These are phyloP conservation scores for Dermatemys mawii DNA, from an alignment of 2,113 vertebrate genomes.

Conservation along the genomic window DNA sequence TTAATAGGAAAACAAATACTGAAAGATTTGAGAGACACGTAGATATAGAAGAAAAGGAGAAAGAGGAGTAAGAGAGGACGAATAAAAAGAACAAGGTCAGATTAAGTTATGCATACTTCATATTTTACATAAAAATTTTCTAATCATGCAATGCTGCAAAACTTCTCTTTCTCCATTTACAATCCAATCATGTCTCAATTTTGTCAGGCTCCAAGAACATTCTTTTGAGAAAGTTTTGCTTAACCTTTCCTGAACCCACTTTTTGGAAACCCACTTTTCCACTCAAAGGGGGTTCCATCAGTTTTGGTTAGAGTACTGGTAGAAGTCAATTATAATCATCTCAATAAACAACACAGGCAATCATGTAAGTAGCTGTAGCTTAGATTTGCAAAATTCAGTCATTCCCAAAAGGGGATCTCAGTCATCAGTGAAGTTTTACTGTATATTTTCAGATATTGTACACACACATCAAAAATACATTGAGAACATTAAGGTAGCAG, in stretches of 20 bases:
- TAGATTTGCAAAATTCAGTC: background rate
- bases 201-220: background rate
- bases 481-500: too few species aligned
- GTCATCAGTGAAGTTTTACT: slow-evolving; percentile 39
- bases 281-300: background rate
- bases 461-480: too few species aligned
- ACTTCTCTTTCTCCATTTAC: background rate
- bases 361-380: background rate
- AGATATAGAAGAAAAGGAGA: background rate
- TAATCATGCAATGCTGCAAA: background rate
- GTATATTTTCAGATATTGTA: background rate
- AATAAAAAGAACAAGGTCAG: background rate
- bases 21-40: accelerated
- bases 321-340: background rate
- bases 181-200: background rate
- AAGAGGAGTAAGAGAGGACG: background rate
- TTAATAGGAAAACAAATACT: background rate
- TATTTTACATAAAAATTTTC: background rate
- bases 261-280: background rate
- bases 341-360: background rate
- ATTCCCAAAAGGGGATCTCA: slow-evolving; percentile 21
- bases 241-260: background rate
- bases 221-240: slow-evolving; percentile 24
- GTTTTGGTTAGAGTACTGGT: slow-evolving; percentile 1
- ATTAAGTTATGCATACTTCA: background rate